A percentile compares a stretch with the other conserved stretches of the same genome.
Evolutionary conservation across 2,797 vertebrate species (phyloP).

Genomic region (Falco naumanni): DNA sequence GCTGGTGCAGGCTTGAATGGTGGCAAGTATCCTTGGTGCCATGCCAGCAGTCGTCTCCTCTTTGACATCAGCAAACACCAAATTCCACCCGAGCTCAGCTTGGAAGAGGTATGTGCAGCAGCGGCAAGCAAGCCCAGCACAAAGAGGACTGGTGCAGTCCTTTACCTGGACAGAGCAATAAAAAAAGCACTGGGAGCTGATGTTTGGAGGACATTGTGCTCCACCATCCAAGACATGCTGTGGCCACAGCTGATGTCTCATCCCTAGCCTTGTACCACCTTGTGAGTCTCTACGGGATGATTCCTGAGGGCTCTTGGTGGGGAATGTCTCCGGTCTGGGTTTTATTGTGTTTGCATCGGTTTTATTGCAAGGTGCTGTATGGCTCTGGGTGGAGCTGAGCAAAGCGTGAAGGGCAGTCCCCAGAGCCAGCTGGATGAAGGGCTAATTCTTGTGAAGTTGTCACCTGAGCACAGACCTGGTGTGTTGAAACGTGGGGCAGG

Average conservation of each 20-base stretch:
- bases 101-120: background rate
- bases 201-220: background rate
- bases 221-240: background rate
- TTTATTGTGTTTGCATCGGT: fast-evolving
- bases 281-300: background rate
- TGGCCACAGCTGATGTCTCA: background rate
- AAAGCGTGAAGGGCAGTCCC: background rate
- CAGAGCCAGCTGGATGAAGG: background rate
- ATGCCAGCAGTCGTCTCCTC: background rate
- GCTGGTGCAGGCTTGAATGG: background rate
- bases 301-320: background rate
- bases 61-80: background rate
- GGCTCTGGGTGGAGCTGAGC: background rate
- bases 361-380: background rate
- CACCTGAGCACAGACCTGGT: background rate
- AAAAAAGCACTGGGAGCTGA: background rate
- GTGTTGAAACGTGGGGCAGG: background rate
- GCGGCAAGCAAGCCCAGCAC: background rate
- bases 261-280: background rate
- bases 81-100: background rate
- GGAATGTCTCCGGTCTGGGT: background rate
- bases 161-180: background rate
- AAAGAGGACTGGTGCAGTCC: background rate
- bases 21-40: background rate
- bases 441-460: background rate